Conservation (phyloP, 1,140 invertebrate species). For the Neodiprion lecontei region DNA sequence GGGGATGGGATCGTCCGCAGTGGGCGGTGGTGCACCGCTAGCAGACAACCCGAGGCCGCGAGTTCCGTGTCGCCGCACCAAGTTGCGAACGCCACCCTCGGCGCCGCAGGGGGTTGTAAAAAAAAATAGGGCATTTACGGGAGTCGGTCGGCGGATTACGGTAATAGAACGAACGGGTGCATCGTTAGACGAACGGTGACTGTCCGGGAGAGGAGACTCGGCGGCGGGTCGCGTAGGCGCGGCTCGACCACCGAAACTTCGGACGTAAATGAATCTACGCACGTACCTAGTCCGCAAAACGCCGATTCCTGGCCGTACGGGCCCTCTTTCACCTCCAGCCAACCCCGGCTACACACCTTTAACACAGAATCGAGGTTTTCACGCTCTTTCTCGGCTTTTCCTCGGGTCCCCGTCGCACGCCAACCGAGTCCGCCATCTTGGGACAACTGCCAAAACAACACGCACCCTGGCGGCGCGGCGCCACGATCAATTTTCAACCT, state of each 20-base stretch:
- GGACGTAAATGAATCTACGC: background rate
- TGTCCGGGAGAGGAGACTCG: background rate
- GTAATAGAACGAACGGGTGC: background rate
- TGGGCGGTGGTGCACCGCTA: constrained; percentile 35
- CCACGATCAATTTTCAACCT: constrained; percentile 23
- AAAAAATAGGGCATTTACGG: too few relatives aligned
- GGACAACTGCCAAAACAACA: constrained; percentile 48
- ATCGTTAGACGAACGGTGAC: background rate
- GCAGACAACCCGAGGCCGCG: constrained; percentile 14
- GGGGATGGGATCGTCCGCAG: constrained; percentile 30
- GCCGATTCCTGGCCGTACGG: background rate
- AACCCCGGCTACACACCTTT: constrained; percentile 37
- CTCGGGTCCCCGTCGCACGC: constrained; percentile 44
- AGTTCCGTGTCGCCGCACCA: too few relatives aligned
- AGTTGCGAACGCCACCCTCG: too few relatives aligned
- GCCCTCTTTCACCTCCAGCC: constrained; percentile 5
- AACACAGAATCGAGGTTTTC: constrained; percentile 52
- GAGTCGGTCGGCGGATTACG: background rate
- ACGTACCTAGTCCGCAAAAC: constrained; percentile 9
- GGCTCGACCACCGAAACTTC: constrained; percentile 1
- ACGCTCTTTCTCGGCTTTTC: constrained; percentile 51
- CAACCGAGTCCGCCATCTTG: constrained; percentile 53
- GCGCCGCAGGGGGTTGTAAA: too few relatives aligned
- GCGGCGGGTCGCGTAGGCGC: constrained; percentile 4
- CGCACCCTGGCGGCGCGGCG: constrained; percentile 14